phyloP scores from a whole-genome alignment of 2,113 vertebrate species.

The Podilymbus podiceps region DNA sequence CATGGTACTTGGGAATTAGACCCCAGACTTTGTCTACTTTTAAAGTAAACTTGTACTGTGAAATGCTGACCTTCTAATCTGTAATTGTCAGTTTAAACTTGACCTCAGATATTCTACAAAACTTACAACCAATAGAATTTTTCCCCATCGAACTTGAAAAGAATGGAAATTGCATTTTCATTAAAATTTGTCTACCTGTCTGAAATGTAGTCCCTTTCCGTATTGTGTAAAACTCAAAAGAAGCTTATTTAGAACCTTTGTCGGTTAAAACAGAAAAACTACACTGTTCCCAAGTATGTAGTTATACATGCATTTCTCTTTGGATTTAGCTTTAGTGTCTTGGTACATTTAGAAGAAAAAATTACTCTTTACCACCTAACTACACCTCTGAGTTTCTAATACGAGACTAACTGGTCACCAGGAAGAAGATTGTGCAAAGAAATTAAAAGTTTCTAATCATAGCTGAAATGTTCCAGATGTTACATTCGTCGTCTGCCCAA shows the following conservation, averaged over 20 bases:
- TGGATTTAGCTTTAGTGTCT: background rate
- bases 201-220: background rate
- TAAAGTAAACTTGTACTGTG: constrained; percentile 54
- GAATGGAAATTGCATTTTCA: background rate
- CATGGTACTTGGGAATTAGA: constrained; percentile 54
- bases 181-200: background rate
- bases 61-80: constrained; percentile 53
- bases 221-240: background rate
- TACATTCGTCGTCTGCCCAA: background rate
- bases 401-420: background rate
- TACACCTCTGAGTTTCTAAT: background rate
- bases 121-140: background rate
- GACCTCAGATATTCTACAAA: background rate
- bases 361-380: background rate
- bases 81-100: constrained; percentile 54
- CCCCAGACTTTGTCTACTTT: constrained; percentile 61
- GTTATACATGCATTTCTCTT: background rate
- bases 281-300: background rate
- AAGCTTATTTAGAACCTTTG: background rate
- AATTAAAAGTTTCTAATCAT: background rate
- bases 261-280: background rate
- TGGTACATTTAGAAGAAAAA: background rate
- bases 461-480: background rate
- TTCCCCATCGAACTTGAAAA: background rate
- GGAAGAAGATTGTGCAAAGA: background rate